Conservation (phyloP, 2,888 invertebrate species). For the Sphecodes monilicornis region DNA sequence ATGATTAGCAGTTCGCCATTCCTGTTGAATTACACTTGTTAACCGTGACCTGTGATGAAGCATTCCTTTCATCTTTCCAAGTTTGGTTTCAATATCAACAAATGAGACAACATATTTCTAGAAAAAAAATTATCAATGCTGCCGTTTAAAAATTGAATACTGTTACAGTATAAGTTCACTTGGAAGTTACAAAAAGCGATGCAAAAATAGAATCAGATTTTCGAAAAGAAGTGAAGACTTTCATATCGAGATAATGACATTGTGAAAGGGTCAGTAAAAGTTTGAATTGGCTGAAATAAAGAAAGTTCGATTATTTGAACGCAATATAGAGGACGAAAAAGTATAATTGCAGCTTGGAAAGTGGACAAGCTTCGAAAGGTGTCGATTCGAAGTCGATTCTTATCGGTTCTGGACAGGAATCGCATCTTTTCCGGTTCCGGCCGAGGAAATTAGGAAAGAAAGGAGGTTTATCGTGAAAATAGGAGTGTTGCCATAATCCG, state of each 20-base stretch:
- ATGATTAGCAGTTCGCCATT: not conserved
- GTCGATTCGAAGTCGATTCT: slow-evolving; percentile 31
- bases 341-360: not conserved
- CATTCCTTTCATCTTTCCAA: not conserved
- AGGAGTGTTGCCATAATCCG: slow-evolving; percentile 79
- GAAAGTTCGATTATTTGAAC: slow-evolving; percentile 7
- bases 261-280: slow-evolving; percentile 4
- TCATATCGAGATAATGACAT: not conserved
- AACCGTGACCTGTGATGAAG: not conserved
- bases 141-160: not conserved
- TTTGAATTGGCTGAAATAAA: slow-evolving; percentile 27
- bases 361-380: slow-evolving; percentile 36
- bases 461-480: slow-evolving; percentile 80
- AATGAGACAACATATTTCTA: not conserved
- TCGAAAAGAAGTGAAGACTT: not conserved
- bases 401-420: slow-evolving; percentile 67
- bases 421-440: slow-evolving; percentile 80
- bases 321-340: not conserved
- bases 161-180: not conserved
- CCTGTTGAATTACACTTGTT: not conserved
- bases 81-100: too few species aligned
- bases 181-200: not conserved
- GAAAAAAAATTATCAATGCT: not conserved
- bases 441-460: slow-evolving; percentile 81
- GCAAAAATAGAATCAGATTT: not conserved